phyloP scores from a whole-genome alignment of 2,888 invertebrate genomes.

The Tryphoninae sp. region DNA sequence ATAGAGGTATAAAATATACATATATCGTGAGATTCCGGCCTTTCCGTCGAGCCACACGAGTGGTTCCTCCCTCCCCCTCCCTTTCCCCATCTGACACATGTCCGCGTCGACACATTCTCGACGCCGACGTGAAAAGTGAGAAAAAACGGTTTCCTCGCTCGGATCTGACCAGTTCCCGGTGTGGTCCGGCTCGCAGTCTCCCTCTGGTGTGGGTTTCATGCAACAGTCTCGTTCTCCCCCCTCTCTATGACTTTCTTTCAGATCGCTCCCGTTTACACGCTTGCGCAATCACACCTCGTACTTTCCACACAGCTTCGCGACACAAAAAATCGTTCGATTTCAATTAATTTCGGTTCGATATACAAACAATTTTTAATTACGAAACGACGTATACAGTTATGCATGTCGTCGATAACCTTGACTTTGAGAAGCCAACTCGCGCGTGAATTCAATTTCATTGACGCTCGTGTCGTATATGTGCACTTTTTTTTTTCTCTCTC shows the following conservation, averaged over 20 bases:
- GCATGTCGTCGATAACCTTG: not conserved
- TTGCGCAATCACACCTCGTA: too few relatives aligned
- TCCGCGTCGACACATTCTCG: constrained; percentile 39
- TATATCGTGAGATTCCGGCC: constrained; percentile 33
- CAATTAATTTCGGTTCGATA: not conserved
- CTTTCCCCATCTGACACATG: constrained; percentile 41
- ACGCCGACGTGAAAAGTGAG: constrained; percentile 48
- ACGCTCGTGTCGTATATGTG: not conserved
- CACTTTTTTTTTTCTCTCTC: not conserved
- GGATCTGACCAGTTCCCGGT: constrained; percentile 20
- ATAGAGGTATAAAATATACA: constrained; percentile 18
- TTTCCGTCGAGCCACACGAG: constrained; percentile 37
- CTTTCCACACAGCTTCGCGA: too few relatives aligned
- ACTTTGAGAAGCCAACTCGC: constrained; percentile 43
- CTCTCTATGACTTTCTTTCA: too few relatives aligned
- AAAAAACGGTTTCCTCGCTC: constrained; percentile 39
- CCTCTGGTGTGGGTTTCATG: constrained; percentile 21
- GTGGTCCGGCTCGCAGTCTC: constrained; percentile 2
- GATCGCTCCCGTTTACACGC: too few relatives aligned
- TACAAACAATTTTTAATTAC: constrained; percentile 1
- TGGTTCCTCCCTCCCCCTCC: too few relatives aligned
- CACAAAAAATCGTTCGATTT: too few relatives aligned
- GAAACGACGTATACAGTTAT: not conserved
- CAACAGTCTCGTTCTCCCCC: not conserved
- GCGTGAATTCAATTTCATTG: constrained; percentile 41